Evolutionary conservation across 1,140 invertebrate species (phyloP).

Genomic region (Neodiprion lecontei): DNA sequence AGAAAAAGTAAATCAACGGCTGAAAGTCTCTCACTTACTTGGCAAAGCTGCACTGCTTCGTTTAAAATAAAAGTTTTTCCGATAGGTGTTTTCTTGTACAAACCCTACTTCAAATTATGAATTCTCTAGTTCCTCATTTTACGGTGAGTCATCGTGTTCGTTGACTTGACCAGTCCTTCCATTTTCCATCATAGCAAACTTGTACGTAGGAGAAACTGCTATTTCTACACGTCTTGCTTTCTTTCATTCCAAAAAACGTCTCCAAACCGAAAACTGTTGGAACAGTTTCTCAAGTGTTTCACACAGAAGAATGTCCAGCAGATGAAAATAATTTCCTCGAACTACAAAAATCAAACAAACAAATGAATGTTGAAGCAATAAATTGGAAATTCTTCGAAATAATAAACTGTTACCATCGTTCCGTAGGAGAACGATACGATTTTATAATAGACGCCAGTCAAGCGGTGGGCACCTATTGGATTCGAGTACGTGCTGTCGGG

Average conservation of each 20-base stretch:
- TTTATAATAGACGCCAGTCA: conserved; percentile 59
- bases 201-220: too few relatives aligned
- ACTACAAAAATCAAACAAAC: too few relatives aligned
- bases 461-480: conserved; percentile 56
- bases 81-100: neutral
- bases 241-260: too few relatives aligned
- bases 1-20: neutral
- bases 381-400: conserved; percentile 20
- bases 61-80: neutral
- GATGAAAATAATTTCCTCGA: too few relatives aligned
- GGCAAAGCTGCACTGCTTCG: neutral
- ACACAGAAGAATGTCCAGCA: neutral
- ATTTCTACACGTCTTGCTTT: too few relatives aligned
- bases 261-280: too few relatives aligned
- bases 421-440: conserved; percentile 63
- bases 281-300: too few relatives aligned
- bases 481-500: conserved; percentile 56
- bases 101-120: neutral
- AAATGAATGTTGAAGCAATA: too few relatives aligned
- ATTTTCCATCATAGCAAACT: too few relatives aligned
- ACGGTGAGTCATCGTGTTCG: too few relatives aligned
- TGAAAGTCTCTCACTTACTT: too few relatives aligned
- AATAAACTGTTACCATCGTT: conserved; percentile 29
- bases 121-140: neutral
- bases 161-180: too few relatives aligned